Conservation (phyloP, 2,113 vertebrate species). For the Pluvianellus socialis region DNA sequence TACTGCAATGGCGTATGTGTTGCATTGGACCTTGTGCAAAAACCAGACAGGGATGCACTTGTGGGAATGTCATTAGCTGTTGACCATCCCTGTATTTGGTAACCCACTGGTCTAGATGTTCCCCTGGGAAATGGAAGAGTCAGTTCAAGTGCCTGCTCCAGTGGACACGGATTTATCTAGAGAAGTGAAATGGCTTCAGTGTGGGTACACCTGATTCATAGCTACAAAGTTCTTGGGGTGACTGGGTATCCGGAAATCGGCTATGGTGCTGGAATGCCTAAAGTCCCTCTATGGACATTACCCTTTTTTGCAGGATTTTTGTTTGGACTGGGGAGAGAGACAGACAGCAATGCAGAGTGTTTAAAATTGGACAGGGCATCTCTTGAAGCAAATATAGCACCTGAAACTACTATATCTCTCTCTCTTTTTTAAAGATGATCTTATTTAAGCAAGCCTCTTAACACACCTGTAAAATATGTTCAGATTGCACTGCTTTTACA, state of each 20-base stretch:
- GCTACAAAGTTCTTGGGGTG: background rate
- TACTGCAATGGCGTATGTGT: background rate
- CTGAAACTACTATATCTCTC: background rate
- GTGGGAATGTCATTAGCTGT: background rate
- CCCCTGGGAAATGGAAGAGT: background rate
- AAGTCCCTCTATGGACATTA: background rate
- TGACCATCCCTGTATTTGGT: background rate
- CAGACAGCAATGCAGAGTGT: background rate
- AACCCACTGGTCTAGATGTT: background rate
- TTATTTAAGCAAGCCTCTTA: background rate
- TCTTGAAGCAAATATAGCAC: background rate
- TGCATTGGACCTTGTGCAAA: background rate
- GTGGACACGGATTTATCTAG: background rate
- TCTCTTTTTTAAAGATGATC: background rate
- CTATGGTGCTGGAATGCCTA: background rate
- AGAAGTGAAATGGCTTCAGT: background rate
- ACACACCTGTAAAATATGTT: background rate
- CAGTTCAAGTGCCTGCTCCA: background rate
- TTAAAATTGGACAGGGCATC: background rate
- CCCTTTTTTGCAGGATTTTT: background rate
- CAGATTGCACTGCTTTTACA: background rate
- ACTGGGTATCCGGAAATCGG: background rate
- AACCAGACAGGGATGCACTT: background rate
- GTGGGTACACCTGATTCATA: background rate
- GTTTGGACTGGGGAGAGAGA: background rate